phyloP scores from a whole-genome alignment of 2,113 vertebrate species.

The Haemorhous mexicanus region DNA sequence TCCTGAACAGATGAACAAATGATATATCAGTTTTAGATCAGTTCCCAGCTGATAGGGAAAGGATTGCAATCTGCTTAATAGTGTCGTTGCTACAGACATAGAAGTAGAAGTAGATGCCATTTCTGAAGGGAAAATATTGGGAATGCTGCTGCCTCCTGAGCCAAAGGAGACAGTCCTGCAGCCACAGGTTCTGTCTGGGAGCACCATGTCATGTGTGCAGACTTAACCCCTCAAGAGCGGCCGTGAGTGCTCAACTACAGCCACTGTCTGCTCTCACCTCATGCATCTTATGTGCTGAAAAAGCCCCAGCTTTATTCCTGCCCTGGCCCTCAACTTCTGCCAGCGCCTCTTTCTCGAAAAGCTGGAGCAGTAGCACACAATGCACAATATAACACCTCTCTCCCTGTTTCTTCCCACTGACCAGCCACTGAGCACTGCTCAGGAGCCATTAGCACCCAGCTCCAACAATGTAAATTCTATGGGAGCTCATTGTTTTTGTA shows the following conservation, averaged over 20 bases:
- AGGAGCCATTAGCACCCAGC: neutral
- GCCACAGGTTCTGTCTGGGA: accelerated
- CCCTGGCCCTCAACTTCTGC: neutral
- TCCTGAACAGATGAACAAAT: neutral
- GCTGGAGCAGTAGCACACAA: slow-evolving; percentile 20
- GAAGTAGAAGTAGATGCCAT: neutral
- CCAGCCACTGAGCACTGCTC: slow-evolving; percentile 1
- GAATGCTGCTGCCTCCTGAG: neutral
- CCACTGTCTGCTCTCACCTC: neutral
- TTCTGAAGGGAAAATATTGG: neutral
- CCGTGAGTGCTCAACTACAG: neutral
- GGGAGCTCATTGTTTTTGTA: slow-evolving; percentile 66
- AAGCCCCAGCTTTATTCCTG: neutral
- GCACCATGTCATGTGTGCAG: accelerated
- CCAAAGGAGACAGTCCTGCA: neutral
- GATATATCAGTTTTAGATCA: neutral
- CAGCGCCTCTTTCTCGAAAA: neutral
- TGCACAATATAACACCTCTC: slow-evolving; percentile 3
- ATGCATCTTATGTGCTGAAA: neutral
- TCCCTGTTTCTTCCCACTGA: slow-evolving; percentile 31
- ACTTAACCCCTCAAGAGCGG: neutral
- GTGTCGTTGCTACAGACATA: neutral
- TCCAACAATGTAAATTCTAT: slow-evolving; percentile 45
- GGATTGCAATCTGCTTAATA: neutral
- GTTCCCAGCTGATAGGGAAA: neutral